Percentiles rank a stretch among this genome's conserved stretches.
phyloP scores from a whole-genome alignment of 2,113 vertebrate species.

The Aptenodytes forsteri region DNA sequence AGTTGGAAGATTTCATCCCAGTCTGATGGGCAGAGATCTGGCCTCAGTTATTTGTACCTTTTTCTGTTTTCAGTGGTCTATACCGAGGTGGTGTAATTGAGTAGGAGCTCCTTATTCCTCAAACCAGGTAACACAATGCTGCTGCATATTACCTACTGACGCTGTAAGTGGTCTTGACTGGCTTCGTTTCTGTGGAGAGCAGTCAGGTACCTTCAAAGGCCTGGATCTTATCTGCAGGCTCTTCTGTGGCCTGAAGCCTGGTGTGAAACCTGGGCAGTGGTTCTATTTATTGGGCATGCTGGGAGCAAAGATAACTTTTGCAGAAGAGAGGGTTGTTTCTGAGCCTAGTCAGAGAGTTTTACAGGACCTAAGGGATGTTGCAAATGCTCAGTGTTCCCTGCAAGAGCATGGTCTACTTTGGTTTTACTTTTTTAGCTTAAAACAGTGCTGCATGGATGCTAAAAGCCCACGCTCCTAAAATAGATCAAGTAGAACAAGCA shows the following conservation, averaged over 20 bases:
- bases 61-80: neutral
- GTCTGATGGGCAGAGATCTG: neutral
- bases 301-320: neutral
- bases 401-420: neutral
- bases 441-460: neutral
- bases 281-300: neutral
- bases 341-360: neutral
- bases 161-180: neutral
- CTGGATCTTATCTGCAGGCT: neutral
- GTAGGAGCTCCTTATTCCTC: neutral
- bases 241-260: neutral
- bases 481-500: neutral
- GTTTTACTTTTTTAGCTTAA: neutral
- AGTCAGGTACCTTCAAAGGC: neutral
- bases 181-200: neutral
- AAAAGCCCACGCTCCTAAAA: slow-evolving; percentile 31
- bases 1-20: neutral
- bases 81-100: neutral
- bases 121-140: neutral
- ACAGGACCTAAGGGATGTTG: neutral
- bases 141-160: neutral
- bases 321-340: neutral
- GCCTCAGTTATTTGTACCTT: neutral
- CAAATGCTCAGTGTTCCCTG: neutral
- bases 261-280: neutral